phyloP scores from a whole-genome alignment of 1,140 invertebrate genomes.

The Pristionchus pacificus region DNA sequence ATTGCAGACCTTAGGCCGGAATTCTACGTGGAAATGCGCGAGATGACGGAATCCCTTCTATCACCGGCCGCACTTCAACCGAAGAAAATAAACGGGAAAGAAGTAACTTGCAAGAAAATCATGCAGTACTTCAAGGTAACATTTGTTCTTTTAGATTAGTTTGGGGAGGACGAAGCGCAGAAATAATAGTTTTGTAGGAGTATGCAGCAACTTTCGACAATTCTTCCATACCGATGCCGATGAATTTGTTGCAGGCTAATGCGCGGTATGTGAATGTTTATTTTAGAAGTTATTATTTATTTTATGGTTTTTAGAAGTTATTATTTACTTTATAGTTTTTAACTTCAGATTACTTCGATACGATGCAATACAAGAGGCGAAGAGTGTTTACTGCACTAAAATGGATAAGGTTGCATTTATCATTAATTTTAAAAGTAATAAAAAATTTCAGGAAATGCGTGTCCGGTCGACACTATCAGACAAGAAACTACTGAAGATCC shows the following conservation, averaged over 20 bases:
- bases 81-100: constrained; percentile 50
- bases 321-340: no score
- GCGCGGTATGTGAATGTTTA: no score
- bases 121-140: constrained; percentile 52
- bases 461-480: constrained; percentile 49
- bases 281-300: no score
- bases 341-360: constrained; percentile 39
- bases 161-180: no score
- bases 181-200: no score
- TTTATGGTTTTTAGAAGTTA: no score
- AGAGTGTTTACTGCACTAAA: constrained; percentile 30
- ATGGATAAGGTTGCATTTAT: constrained; percentile 42
- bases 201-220: no score
- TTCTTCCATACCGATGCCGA: no score
- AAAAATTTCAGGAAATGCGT: constrained; percentile 35
- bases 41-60: constrained; percentile 45
- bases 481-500: no score
- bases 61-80: constrained; percentile 44
- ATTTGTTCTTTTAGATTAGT: no score
- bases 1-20: constrained; percentile 50
- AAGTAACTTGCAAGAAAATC: constrained; percentile 53
- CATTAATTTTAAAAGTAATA: no score
- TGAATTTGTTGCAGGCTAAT: constrained; percentile 39
- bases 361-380: constrained; percentile 37
- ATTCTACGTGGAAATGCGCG: constrained; percentile 52